phyloP scores from a whole-genome alignment of 2,888 invertebrate species.

The Tetranychus piercei region DNA sequence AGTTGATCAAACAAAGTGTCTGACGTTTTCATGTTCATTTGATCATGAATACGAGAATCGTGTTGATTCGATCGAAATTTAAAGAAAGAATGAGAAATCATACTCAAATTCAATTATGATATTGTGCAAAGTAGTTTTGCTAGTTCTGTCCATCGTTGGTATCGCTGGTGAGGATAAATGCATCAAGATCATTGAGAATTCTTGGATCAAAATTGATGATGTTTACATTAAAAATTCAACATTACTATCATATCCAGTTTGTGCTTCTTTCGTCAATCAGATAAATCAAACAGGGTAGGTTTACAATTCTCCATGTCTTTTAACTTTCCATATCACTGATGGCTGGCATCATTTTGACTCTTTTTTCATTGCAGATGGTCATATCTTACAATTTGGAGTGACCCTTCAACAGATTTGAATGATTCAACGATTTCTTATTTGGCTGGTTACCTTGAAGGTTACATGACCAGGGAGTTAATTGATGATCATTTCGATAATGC shows the following conservation, averaged over 20 bases:
- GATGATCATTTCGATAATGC: constrained; percentile 60
- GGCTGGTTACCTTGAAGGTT: constrained; percentile 66
- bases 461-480: constrained; percentile 58
- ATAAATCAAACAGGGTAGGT: neutral
- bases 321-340: neutral
- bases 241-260: neutral
- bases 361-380: neutral
- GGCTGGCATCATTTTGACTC: neutral
- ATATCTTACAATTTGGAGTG: neutral
- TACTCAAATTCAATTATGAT: no score
- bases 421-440: constrained; percentile 51
- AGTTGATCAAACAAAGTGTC: no score
- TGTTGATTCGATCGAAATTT: no score
- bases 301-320: no score
- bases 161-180: neutral
- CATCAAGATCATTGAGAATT: neutral
- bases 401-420: constrained; percentile 3
- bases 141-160: neutral
- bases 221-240: neutral
- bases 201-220: neutral
- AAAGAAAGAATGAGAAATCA: no score
- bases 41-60: no score
- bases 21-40: no score
- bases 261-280: neutral
- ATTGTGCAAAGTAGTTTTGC: neutral